Conservation (phyloP, 2,888 invertebrate species). For the Sinohyriopsis cumingii region DNA sequence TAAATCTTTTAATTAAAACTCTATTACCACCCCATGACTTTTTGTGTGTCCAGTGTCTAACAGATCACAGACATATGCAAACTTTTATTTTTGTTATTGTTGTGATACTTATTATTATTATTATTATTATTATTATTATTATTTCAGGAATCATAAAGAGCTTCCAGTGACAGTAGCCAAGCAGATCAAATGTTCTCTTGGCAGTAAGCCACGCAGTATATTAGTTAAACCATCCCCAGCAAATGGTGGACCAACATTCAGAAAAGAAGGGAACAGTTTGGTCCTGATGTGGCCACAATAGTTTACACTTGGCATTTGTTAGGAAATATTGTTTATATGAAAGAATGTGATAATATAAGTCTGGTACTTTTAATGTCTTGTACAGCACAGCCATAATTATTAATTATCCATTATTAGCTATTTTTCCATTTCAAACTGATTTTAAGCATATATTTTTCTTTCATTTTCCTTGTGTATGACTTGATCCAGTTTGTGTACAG, state of each 20-base stretch:
- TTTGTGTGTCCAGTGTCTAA: neutral
- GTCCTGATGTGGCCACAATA: slow-evolving; percentile 64
- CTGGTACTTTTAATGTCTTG: too few relatives aligned
- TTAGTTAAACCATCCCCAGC: slow-evolving; percentile 75
- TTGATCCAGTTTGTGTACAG: too few relatives aligned
- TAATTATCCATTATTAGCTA: too few relatives aligned
- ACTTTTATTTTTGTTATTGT: slow-evolving; percentile 3
- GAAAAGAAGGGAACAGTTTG: slow-evolving; percentile 67
- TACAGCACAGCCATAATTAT: too few relatives aligned
- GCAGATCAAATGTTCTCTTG: slow-evolving; percentile 85
- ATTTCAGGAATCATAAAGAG: slow-evolving; percentile 79
- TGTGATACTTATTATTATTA: neutral
- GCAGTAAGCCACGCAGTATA: slow-evolving; percentile 82
- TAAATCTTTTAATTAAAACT: too few relatives aligned
- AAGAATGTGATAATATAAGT: too few relatives aligned
- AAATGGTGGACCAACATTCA: slow-evolving; percentile 69
- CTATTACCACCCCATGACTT: neutral
- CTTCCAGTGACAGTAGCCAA: slow-evolving; percentile 83
- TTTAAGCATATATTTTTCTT: too few relatives aligned
- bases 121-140: slow-evolving; percentile 4
- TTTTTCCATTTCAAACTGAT: too few relatives aligned
- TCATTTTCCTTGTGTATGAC: too few relatives aligned
- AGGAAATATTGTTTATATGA: too few relatives aligned
- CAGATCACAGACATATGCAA: neutral
- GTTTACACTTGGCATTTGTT: neutral